These are phyloP conservation scores for Magallana ariakensis DNA, from an alignment of 1,140 invertebrate genomes.

Conservation along the genomic window DNA sequence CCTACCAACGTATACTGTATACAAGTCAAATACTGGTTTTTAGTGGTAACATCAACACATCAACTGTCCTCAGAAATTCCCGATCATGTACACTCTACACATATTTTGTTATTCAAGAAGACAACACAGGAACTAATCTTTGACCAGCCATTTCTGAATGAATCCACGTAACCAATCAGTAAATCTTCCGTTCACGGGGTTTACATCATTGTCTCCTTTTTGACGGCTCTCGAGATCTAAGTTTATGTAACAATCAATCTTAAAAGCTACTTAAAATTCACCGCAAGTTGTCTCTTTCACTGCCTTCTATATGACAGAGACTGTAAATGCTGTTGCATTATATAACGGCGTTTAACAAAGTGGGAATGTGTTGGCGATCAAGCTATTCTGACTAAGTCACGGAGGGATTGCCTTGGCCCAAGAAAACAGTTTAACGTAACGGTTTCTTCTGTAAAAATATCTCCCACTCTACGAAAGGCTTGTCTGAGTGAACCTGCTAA, in stretches of 20 bases:
- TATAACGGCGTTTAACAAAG: neutral
- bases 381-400: neutral
- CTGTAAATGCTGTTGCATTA: neutral
- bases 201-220: neutral
- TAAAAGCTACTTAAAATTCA: conserved; percentile 22
- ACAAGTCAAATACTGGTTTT: too few relatives aligned
- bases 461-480: neutral
- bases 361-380: neutral
- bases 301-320: neutral
- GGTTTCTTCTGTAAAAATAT: neutral
- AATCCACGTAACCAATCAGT: too few relatives aligned
- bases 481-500: conserved; percentile 3
- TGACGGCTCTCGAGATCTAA: neutral
- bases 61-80: too few relatives aligned
- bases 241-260: neutral
- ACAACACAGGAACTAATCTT: too few relatives aligned
- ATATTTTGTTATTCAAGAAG: too few relatives aligned
- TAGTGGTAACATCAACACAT: too few relatives aligned
- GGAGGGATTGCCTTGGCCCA: neutral
- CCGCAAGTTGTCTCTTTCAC: neutral
- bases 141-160: too few relatives aligned
- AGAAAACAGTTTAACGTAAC: neutral
- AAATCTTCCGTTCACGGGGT: too few relatives aligned
- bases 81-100: too few relatives aligned
- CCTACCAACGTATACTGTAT: too few relatives aligned